These are phyloP conservation scores for Rhaphigaster nebulosa DNA, from an alignment of 2,888 invertebrate genomes.

Conservation along the genomic window DNA sequence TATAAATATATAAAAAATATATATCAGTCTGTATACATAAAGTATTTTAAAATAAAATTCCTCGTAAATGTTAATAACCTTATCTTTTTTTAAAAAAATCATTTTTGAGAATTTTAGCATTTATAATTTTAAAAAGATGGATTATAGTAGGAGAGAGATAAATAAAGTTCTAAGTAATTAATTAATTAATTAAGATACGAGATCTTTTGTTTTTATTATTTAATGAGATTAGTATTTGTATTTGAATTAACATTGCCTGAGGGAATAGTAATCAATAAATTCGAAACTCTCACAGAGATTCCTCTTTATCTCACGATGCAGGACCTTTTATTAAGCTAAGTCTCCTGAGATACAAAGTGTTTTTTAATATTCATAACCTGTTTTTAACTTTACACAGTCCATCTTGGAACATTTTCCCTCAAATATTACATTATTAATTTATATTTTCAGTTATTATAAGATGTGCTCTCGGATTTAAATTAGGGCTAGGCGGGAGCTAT, in stretches of 20 bases:
- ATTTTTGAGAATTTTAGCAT: no score
- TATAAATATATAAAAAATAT: no score
- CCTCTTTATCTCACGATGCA: neutral
- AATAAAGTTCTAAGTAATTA: no score
- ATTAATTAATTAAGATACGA: no score
- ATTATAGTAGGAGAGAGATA: no score
- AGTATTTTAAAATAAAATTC: no score
- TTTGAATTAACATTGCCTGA: neutral
- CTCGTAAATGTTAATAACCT: no score
- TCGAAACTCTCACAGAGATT: neutral
- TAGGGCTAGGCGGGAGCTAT: no score
- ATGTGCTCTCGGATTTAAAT: no score
- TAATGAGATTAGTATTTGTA: neutral
- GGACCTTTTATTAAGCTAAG: constrained; percentile 3
- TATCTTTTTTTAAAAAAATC: no score
- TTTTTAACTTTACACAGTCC: neutral
- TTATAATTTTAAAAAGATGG: no score
- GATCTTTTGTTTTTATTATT: neutral
- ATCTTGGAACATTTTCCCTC: neutral
- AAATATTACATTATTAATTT: neutral
- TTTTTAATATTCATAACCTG: neutral
- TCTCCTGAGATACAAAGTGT: neutral
- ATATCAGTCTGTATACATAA: no score
- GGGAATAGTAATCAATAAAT: neutral
- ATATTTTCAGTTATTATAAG: neutral